Conservation (phyloP, 2,113 vertebrate genomes). For the Bos indicus region DNA sequence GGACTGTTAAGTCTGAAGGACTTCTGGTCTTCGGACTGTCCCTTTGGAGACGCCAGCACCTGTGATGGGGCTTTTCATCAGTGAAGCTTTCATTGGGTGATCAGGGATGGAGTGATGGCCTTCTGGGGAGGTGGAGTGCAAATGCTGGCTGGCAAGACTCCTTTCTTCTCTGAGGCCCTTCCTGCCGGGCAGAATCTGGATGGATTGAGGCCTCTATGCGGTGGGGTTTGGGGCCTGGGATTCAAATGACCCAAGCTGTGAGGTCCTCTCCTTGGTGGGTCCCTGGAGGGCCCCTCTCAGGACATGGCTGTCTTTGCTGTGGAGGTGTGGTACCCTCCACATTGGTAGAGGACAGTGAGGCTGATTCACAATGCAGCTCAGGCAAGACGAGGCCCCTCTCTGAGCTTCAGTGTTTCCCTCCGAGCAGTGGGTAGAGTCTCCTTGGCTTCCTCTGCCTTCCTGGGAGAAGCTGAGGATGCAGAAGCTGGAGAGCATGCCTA, state of each 20-base stretch:
- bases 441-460: not conserved
- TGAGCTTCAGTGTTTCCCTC: not conserved
- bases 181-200: not conserved
- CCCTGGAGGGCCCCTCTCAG: not conserved
- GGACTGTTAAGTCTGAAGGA: not conserved
- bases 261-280: not conserved
- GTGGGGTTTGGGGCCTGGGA: not conserved
- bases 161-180: not conserved
- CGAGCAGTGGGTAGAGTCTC: not conserved
- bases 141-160: not conserved
- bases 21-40: not conserved
- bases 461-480: not conserved
- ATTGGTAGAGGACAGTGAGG: not conserved
- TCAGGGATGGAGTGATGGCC: accelerated
- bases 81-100: not conserved
- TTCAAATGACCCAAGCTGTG: not conserved
- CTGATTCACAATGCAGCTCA: accelerated
- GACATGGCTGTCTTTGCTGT: accelerated
- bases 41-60: not conserved
- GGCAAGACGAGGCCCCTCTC: not conserved
- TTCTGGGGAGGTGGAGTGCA: not conserved
- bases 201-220: not conserved
- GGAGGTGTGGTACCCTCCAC: accelerated
- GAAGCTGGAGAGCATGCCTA: not conserved
- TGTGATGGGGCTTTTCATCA: not conserved